These are phyloP conservation scores for Bursaphelenchus okinawaensis DNA, from an alignment of 2,888 invertebrate genomes.

Conservation along the genomic window DNA sequence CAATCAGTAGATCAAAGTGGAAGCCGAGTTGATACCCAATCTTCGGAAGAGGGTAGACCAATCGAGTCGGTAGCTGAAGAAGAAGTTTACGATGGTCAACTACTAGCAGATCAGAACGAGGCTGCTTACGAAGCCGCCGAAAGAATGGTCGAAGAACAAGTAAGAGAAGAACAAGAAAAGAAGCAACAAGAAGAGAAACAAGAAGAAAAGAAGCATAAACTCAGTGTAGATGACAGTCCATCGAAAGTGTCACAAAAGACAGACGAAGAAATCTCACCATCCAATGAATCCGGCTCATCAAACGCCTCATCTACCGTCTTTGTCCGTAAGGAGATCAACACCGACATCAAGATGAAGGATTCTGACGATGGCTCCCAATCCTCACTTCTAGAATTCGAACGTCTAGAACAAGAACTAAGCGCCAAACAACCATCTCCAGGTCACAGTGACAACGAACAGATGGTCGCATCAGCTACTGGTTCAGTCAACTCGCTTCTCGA, in stretches of 20 bases:
- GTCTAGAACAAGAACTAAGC: slow-evolving; percentile 47
- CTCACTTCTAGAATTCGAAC: slow-evolving; percentile 55
- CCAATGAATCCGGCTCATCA: neutral
- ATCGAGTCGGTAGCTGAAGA: slow-evolving; percentile 5
- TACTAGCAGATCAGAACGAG: neutral
- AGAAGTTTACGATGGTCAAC: neutral
- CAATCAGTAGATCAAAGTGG: slow-evolving; percentile 1
- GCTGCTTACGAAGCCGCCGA: neutral
- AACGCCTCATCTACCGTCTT: slow-evolving; percentile 27
- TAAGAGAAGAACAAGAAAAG: neutral
- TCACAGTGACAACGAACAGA: slow-evolving; percentile 44
- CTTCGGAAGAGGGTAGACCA: neutral
- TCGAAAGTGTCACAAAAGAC: neutral
- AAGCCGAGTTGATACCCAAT: neutral
- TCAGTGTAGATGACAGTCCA: too few relatives aligned
- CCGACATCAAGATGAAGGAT: slow-evolving; percentile 35
- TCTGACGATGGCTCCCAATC: slow-evolving; percentile 44
- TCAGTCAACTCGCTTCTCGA: slow-evolving; percentile 50
- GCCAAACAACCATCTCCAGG: slow-evolving; percentile 43
- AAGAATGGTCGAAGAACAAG: neutral
- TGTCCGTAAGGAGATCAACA: slow-evolving; percentile 32
- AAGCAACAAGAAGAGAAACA: neutral
- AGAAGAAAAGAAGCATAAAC: neutral
- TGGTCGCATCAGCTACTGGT: slow-evolving; percentile 30
- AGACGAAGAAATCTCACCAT: neutral